Conservation (phyloP, 2,888 invertebrate genomes). For the Tetragonula carbonaria region DNA sequence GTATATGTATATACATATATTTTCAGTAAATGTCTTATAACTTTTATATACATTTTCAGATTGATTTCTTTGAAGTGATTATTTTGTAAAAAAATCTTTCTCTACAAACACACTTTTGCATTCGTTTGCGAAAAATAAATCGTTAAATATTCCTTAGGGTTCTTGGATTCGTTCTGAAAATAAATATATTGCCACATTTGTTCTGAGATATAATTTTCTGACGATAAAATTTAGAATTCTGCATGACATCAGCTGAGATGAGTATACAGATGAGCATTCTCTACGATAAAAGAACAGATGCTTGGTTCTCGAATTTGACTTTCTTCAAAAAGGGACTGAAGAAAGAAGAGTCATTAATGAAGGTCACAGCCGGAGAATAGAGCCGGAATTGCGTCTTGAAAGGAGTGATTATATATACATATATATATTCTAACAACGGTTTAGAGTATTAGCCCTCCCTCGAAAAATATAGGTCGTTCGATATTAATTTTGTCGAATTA, state of each 20-base stretch:
- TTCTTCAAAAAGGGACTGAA: neutral
- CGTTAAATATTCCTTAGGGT: too few relatives aligned
- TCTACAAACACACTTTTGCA: too few relatives aligned
- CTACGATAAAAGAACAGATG: neutral
- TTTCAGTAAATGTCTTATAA: too few relatives aligned
- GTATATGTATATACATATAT: too few relatives aligned
- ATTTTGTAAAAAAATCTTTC: too few relatives aligned
- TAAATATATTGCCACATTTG: too few relatives aligned
- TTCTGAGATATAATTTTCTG: neutral
- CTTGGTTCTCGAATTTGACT: neutral
- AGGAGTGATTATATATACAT: constrained; percentile 20
- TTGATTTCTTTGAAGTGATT: too few relatives aligned
- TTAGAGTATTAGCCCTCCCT: constrained; percentile 24
- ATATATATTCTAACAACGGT: constrained; percentile 11
- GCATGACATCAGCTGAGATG: too few relatives aligned
- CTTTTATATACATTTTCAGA: too few relatives aligned
- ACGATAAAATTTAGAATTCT: neutral
- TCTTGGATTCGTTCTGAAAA: too few relatives aligned
- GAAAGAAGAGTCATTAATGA: neutral
- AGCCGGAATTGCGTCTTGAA: constrained; percentile 1
- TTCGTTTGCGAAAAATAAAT: too few relatives aligned
- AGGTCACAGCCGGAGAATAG: neutral
- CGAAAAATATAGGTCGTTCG: constrained; percentile 22
- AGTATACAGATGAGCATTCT: neutral
- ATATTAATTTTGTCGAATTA: constrained; percentile 50